phyloP scores from a whole-genome alignment of 2,888 invertebrate species.

The Pachycephus smyrnensis region DNA sequence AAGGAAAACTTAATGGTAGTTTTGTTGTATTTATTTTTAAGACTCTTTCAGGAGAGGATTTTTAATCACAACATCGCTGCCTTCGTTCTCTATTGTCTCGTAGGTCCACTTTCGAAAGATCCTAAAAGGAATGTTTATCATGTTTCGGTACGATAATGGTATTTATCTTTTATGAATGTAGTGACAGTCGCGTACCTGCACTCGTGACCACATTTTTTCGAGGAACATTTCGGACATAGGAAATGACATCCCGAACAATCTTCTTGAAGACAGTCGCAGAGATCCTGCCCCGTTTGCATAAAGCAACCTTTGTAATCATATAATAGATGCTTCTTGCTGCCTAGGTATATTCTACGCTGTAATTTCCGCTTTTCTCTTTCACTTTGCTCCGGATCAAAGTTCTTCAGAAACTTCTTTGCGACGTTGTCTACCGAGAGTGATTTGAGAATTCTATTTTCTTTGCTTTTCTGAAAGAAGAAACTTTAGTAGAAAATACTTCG shows the following conservation, averaged over 20 bases:
- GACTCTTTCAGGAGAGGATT: constrained; percentile 67
- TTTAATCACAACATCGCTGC: constrained; percentile 76
- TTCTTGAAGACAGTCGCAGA: constrained; percentile 87
- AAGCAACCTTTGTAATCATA: constrained; percentile 81
- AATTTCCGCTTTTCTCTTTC: constrained; percentile 82
- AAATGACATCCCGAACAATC: constrained; percentile 89
- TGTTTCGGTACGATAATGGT: neutral
- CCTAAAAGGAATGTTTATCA: constrained; percentile 67
- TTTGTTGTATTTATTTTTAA: constrained; percentile 30
- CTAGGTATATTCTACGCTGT: constrained; percentile 74
- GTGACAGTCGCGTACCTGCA: constrained; percentile 72
- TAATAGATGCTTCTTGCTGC: constrained; percentile 71
- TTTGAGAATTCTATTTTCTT: neutral
- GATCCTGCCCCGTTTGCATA: constrained; percentile 74
- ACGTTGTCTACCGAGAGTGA: constrained; percentile 39
- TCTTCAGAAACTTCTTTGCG: constrained; percentile 56
- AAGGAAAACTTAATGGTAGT: neutral
- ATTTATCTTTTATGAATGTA: neutral
- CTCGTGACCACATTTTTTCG: constrained; percentile 83
- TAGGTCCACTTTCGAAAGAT: constrained; percentile 82
- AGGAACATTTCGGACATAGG: constrained; percentile 79
- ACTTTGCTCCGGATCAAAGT: constrained; percentile 85
- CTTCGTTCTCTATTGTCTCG: constrained; percentile 83
- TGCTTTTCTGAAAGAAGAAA: neutral
- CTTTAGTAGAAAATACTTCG: neutral